Evolutionary conservation across 2,797 vertebrate genomes (phyloP).

Genomic region (Enteromius unitaeniatus): DNA sequence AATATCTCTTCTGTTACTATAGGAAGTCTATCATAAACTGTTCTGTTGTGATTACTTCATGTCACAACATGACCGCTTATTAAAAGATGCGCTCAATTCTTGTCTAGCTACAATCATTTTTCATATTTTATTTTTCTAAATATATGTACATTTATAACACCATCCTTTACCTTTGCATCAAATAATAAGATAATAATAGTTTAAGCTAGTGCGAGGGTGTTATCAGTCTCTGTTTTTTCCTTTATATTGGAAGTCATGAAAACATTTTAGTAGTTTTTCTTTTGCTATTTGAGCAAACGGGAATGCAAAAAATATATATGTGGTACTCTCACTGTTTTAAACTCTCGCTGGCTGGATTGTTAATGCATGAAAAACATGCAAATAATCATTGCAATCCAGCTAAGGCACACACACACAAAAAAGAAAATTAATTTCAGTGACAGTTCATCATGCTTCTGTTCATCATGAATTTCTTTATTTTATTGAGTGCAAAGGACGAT

Average conservation of each 20-base stretch:
- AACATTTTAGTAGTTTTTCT: no score
- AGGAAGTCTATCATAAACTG: neutral
- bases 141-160: no score
- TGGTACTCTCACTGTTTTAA: no score
- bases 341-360: neutral
- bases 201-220: no score
- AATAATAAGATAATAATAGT: no score
- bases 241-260: no score
- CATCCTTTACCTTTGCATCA: no score
- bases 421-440: no score
- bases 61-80: neutral
- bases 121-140: no score
- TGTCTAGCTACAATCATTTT: neutral
- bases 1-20: neutral
- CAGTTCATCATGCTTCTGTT: neutral
- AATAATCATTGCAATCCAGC: neutral
- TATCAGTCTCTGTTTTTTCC: no score
- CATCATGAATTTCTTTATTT: neutral
- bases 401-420: neutral
- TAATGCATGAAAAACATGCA: neutral
- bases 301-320: no score
- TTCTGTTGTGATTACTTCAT: neutral
- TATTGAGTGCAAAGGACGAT: neutral
- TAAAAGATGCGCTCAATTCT: neutral
- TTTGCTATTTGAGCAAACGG: no score